Conservation (phyloP, 2,888 invertebrate genomes). For the Cataglyphis livida region DNA sequence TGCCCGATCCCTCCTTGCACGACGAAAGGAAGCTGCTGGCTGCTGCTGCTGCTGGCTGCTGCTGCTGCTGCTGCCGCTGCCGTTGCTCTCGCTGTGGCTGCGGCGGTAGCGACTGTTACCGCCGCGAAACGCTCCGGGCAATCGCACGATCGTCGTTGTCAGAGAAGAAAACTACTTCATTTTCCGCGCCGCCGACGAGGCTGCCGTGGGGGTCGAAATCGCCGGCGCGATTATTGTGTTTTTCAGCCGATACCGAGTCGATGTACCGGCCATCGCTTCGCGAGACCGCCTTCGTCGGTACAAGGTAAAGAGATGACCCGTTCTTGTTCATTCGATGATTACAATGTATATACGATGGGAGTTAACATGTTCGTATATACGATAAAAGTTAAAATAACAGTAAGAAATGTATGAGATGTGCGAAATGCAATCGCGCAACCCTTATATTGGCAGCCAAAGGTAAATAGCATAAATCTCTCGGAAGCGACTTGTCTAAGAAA, state of each 20-base stretch:
- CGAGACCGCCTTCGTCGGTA: conserved; percentile 12
- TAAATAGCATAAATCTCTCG: conserved; percentile 51
- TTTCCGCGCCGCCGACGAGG: conserved; percentile 66
- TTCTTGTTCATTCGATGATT: conserved; percentile 22
- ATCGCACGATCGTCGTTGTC: conserved; percentile 70
- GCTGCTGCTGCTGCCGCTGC: conserved; percentile 30
- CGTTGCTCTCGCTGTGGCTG: conserved; percentile 40
- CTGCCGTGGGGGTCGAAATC: conserved; percentile 52
- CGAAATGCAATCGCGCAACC: conserved; percentile 50
- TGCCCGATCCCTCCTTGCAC: conserved; percentile 77
- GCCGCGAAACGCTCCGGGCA: conserved; percentile 69
- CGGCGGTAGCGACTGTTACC: conserved; percentile 46
- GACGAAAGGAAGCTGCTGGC: conserved; percentile 70
- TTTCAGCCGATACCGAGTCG: conserved; percentile 40
- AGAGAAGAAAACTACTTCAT: conserved; percentile 75
- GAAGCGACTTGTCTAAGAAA: conserved; percentile 16
- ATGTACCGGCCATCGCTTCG: conserved; percentile 26
- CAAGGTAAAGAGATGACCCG: conserved; percentile 6
- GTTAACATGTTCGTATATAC: not conserved
- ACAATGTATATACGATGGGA: not conserved
- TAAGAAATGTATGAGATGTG: conserved; percentile 8
- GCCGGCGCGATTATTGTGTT: conserved; percentile 38
- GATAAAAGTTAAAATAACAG: conserved; percentile 3
- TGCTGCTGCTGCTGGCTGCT: not conserved
- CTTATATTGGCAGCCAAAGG: conserved; percentile 11